Conservation (phyloP, 1,140 invertebrate species). For the Adoxophyes honmai region DNA sequence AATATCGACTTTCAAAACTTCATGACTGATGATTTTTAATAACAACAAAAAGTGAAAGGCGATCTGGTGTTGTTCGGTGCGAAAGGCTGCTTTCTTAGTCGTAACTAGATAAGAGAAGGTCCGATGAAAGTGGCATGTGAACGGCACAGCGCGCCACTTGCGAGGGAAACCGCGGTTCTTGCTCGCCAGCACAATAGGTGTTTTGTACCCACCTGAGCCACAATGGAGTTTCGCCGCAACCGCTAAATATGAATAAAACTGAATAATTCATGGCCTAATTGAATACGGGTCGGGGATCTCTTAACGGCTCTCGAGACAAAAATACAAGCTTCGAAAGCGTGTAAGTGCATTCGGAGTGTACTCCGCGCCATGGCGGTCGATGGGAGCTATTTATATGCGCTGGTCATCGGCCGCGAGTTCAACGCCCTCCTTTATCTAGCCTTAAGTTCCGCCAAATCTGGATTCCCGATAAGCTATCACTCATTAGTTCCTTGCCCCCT, state of each 20-base stretch:
- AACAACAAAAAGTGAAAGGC: constrained; percentile 66
- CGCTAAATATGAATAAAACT: constrained; percentile 5
- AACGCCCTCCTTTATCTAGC: constrained; percentile 37
- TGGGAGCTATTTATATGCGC: constrained; percentile 46
- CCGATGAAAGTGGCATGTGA: constrained; percentile 63
- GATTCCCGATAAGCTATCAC: constrained; percentile 35
- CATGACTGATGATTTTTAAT: constrained; percentile 39
- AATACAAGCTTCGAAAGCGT: constrained; percentile 23
- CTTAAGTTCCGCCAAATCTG: constrained; percentile 29
- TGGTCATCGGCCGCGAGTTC: constrained; percentile 36
- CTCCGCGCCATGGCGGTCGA: constrained; percentile 30
- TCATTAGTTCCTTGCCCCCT: too few species aligned
- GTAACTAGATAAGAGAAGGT: constrained; percentile 50
- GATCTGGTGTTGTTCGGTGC: constrained; percentile 36
- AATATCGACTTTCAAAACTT: constrained; percentile 12
- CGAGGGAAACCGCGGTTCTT: constrained; percentile 33
- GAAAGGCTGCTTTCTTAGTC: constrained; percentile 49
- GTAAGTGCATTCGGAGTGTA: constrained; percentile 27
- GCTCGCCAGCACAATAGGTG: constrained; percentile 21
- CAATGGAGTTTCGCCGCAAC: constrained; percentile 16
- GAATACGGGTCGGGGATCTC: constrained; percentile 17
- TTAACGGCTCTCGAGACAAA: constrained; percentile 28
- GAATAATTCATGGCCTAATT: constrained; percentile 5
- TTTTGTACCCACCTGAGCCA: constrained; percentile 20
- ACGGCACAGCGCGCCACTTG: constrained; percentile 34